These are phyloP conservation scores for Dynastes tityus DNA, from an alignment of 2,888 invertebrate species.

Conservation along the genomic window DNA sequence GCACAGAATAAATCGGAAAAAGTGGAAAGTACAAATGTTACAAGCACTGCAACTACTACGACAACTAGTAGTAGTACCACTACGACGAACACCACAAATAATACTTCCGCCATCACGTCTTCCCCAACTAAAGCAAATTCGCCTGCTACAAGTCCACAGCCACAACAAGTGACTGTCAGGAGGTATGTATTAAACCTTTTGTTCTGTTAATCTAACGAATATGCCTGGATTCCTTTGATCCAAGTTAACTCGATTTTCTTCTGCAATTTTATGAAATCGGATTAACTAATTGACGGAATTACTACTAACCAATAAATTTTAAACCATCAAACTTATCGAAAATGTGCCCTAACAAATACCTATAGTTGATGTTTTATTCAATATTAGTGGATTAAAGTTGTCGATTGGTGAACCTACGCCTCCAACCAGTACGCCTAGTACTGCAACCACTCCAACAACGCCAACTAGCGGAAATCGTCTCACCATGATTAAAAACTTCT, in stretches of 20 bases:
- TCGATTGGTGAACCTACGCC: slow-evolving; percentile 65
- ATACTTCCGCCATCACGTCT: slow-evolving; percentile 61
- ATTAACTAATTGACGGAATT: neutral
- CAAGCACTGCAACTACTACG: slow-evolving; percentile 50
- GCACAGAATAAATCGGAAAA: slow-evolving; percentile 56
- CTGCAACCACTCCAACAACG: slow-evolving; percentile 69
- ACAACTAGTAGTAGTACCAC: slow-evolving; percentile 54
- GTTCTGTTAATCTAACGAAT: neutral
- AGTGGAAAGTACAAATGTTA: slow-evolving; percentile 52
- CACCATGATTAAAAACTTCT: slow-evolving; percentile 96
- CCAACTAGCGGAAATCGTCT: slow-evolving; percentile 78
- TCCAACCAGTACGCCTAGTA: slow-evolving; percentile 63
- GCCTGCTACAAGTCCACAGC: slow-evolving; percentile 66
- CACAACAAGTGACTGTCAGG: slow-evolving; percentile 71
- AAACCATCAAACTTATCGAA: slow-evolving; percentile 5
- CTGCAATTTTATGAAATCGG: neutral
- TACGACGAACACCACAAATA: slow-evolving; percentile 52
- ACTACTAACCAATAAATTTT: neutral
- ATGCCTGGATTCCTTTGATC: neutral
- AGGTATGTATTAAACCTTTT: slow-evolving; percentile 67
- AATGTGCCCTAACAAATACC: neutral
- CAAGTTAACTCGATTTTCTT: neutral
- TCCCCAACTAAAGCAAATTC: slow-evolving; percentile 64
- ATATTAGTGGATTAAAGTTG: slow-evolving; percentile 65
- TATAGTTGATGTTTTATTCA: slow-evolving; percentile 40